Evolutionary conservation across 1,140 invertebrate species (phyloP).

Genomic region (Eumaeus atala): DNA sequence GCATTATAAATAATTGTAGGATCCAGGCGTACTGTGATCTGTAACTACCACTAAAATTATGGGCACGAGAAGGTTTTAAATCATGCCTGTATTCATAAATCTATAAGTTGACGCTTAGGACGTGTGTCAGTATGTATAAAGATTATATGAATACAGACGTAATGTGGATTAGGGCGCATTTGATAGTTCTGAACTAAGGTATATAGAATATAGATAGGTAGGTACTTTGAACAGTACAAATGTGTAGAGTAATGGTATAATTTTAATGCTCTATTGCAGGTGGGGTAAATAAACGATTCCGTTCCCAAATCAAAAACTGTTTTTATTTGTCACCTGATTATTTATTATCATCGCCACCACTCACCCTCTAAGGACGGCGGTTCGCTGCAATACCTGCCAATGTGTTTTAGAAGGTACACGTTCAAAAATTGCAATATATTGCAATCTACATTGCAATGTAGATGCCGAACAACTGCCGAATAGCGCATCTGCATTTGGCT

Average conservation of each 20-base stretch:
- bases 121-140: constrained; percentile 10
- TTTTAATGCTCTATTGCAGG: constrained; percentile 68
- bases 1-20: constrained; percentile 44
- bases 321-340: constrained; percentile 32
- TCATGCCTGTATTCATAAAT: constrained; percentile 23
- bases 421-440: too few species aligned
- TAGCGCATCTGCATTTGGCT: too few species aligned
- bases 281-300: constrained; percentile 72
- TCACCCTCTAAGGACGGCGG: too few species aligned
- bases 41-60: constrained; percentile 53
- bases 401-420: too few species aligned
- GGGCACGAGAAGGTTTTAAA: constrained; percentile 29
- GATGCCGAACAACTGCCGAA: too few species aligned
- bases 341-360: not conserved
- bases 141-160: constrained; percentile 15
- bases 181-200: constrained; percentile 58
- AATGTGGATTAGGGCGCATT: constrained; percentile 50
- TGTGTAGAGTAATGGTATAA: constrained; percentile 64
- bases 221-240: constrained; percentile 72
- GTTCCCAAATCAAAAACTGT: constrained; percentile 59
- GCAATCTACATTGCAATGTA: too few species aligned
- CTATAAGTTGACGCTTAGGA: too few species aligned
- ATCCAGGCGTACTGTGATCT: constrained; percentile 64
- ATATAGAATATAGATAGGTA: constrained; percentile 60
- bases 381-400: too few species aligned